Evolutionary conservation across 2,888 invertebrate species (phyloP).

Genomic region (Papilio gigon): DNA sequence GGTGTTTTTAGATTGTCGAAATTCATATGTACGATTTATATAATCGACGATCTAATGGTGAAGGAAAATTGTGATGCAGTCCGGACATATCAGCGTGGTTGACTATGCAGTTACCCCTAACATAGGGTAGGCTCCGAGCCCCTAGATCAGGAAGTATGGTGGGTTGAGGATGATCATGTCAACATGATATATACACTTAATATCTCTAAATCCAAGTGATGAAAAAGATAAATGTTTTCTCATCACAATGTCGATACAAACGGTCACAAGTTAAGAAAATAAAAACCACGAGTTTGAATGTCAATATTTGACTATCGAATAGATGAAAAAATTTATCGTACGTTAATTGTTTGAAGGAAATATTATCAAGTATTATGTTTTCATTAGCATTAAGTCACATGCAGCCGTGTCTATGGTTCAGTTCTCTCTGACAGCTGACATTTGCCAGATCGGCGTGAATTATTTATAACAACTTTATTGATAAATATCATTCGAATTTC

Average conservation of each 20-base stretch:
- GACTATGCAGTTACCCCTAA: no score
- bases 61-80: no score
- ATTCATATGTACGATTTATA: no score
- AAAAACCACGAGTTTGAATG: constrained; percentile 4
- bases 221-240: background rate
- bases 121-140: no score
- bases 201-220: background rate
- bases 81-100: no score
- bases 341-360: constrained; percentile 6
- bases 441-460: background rate
- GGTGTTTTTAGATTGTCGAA: no score
- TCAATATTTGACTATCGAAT: constrained; percentile 4
- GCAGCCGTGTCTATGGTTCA: background rate
- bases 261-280: constrained; percentile 11
- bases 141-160: no score
- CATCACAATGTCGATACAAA: background rate
- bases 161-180: no score
- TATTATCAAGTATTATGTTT: constrained; percentile 14
- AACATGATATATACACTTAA: background rate
- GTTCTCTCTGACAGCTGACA: constrained; percentile 4
- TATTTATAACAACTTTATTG: constrained; percentile 1
- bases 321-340: constrained; percentile 9
- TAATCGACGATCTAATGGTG: no score
- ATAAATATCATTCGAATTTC: background rate
- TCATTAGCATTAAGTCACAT: constrained; percentile 17